Base-by-base conservation (phyloP, 1,140 invertebrate genomes). In the Homalodisca vitripennis region DNA sequence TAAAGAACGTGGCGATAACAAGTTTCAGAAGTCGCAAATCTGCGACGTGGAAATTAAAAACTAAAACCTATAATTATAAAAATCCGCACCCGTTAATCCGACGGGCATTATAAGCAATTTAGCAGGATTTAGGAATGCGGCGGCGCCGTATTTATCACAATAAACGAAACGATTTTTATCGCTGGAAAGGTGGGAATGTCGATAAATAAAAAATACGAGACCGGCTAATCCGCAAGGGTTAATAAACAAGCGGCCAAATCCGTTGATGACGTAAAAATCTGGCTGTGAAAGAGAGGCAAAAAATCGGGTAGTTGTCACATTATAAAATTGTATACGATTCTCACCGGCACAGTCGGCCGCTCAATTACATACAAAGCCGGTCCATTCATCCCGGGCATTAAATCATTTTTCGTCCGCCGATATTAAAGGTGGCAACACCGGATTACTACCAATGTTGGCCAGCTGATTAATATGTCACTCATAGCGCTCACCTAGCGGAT, bases 61-160 rank as follows among this genome's bases (percentile, higher is more conserved):
- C 55, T 60, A 60, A 60, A 60, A 60, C 55, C 55, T 60, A 60
- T 60, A 60, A 60, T 60, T 60, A 60, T 60, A 60, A 60, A 60
- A 60, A 60, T 29, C 14, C 48, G 48, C 34, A 53, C 6, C 12
- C 12, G 55, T 60, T 60, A 60, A 60, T 60, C 55, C 55, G 2
- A 10, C 55, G n/a, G 55, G 55, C 29, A 60, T 60, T 60, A 60
- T 30, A 30, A 60, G 55, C 55, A 60, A 60, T 60, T 60, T 60
- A 60, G 6, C 22, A 13, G 55, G 55, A 30, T 60, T 60, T 60
- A 24, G n/a, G n/a, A 60, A 2, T 14, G 55, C 55, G 55, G 22
- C 55, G 22, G 48, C 26, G 48, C 26, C 27, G 48, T 51, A 51
- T 51, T 51, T 51, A 51, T 51, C 22, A 51, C 48, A 51, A 51